Conservation (phyloP, 2,113 vertebrate species). For the Lonchura striata region DNA sequence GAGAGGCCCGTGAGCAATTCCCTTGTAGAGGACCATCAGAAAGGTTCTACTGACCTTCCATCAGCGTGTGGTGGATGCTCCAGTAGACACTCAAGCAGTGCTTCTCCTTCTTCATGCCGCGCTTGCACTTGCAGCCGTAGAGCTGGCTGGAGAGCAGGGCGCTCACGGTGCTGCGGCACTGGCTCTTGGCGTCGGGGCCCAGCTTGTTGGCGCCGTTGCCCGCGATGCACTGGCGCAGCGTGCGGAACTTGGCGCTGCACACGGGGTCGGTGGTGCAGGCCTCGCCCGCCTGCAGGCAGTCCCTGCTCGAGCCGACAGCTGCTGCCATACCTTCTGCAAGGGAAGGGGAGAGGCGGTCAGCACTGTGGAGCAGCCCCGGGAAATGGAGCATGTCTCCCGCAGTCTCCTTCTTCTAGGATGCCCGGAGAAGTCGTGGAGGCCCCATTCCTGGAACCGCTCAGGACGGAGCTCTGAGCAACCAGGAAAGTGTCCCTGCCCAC, state of each 20-base stretch:
- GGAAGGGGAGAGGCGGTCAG: not conserved
- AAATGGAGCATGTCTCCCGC: not conserved
- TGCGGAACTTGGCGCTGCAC: constrained; percentile 90
- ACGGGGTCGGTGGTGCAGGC: constrained; percentile 84
- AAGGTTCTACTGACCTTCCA: constrained; percentile 76
- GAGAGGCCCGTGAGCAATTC: not conserved
- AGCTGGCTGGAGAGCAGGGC: constrained; percentile 89
- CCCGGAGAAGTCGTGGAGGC: not conserved
- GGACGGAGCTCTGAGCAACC: not conserved
- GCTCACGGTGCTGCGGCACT: constrained; percentile 84
- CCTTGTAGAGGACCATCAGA: fast-evolving
- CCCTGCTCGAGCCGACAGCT: constrained; percentile 66
- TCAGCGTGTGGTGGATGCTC: constrained; percentile 89
- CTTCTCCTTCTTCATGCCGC: constrained; percentile 94
- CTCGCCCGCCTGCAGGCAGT: constrained; percentile 88
- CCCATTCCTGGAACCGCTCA: not conserved
- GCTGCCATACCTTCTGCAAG: constrained; percentile 34
- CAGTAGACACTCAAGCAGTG: constrained; percentile 93
- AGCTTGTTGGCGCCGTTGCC: constrained; percentile 88
- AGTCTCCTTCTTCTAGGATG: fast-evolving
- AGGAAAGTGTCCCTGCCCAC: not conserved
- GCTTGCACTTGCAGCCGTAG: constrained; percentile 88
- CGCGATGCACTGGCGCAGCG: constrained; percentile 88
- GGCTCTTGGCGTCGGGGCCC: constrained; percentile 85
- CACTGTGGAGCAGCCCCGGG: fast-evolving